A percentile compares a stretch with the other conserved stretches of the same genome.
These are phyloP conservation scores for Cheilosia vernalis DNA, from an alignment of 2,888 invertebrate genomes.

Conservation along the genomic window DNA sequence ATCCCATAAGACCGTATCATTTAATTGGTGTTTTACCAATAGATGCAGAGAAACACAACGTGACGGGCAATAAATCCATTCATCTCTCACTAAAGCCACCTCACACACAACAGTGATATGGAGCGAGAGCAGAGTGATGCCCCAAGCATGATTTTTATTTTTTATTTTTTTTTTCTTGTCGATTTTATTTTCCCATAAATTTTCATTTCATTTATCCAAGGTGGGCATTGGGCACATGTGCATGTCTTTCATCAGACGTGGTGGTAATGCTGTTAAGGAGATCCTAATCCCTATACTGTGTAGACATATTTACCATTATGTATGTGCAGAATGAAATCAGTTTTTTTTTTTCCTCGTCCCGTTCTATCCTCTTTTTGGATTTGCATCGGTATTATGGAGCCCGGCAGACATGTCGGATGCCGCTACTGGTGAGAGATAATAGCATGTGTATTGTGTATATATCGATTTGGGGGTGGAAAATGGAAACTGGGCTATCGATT, in stretches of 20 bases:
- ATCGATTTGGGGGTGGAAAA: background rate
- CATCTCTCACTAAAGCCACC: conserved; percentile 45
- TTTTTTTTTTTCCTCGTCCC: background rate
- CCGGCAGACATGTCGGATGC: conserved; percentile 9
- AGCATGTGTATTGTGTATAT: too few species aligned
- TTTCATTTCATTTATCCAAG: conserved; percentile 48
- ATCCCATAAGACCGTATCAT: conserved; percentile 63
- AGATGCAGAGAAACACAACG: conserved; percentile 45
- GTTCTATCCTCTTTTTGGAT: background rate
- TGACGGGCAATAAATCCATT: conserved; percentile 71
- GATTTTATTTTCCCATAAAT: conserved; percentile 59
- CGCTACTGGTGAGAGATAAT: conserved; percentile 20
- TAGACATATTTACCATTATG: conserved; percentile 57
- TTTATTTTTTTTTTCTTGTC: conserved; percentile 5
- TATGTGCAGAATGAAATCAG: conserved; percentile 50
- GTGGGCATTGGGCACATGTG: conserved; percentile 50
- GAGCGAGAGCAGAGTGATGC: background rate
- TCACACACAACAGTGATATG: background rate
- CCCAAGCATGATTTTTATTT: conserved; percentile 3
- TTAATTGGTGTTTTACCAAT: conserved; percentile 59
- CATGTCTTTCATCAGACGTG: conserved; percentile 33
- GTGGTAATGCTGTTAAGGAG: conserved; percentile 41
- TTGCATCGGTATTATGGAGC: background rate
- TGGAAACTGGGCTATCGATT: background rate
- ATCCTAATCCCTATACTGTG: conserved; percentile 53